Percentiles rank a stretch among this genome's conserved stretches.
Evolutionary conservation across 2,113 vertebrate genomes (phyloP).

Genomic region (Pygoscelis antarcticus): DNA sequence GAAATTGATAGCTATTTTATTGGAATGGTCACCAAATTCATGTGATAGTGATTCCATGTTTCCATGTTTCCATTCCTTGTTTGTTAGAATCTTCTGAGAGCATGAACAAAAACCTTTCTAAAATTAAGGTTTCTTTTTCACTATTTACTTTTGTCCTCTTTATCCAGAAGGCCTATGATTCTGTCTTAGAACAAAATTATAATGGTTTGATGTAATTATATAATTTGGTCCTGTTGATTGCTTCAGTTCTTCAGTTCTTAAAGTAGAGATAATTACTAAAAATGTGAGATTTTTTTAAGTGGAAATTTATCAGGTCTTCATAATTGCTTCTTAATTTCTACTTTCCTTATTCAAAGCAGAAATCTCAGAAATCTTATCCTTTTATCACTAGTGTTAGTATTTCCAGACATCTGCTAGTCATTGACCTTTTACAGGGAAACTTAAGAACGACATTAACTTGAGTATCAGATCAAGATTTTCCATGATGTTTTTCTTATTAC

Average conservation of each 20-base stretch:
- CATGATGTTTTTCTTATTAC: background rate
- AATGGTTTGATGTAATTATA: background rate
- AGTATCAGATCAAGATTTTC: background rate
- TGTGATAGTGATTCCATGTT: background rate
- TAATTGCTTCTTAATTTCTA: background rate
- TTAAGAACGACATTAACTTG: background rate
- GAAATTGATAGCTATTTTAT: background rate
- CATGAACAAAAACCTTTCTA: background rate
- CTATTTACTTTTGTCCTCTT: background rate
- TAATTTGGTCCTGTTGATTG: background rate
- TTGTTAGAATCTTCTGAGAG: background rate
- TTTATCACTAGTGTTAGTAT: background rate
- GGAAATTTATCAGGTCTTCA: background rate
- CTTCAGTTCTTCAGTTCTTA: background rate
- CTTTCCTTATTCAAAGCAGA: background rate
- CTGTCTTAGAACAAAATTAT: background rate
- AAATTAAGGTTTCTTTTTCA: background rate
- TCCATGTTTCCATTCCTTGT: background rate
- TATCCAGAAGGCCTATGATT: background rate
- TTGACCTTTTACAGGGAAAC: slow-evolving; percentile 37
- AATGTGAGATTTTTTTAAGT: background rate
- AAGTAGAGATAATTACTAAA: background rate
- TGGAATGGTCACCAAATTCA: background rate
- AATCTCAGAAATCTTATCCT: background rate
- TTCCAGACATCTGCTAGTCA: slow-evolving; percentile 42